These are phyloP conservation scores for Ginglymostoma cirratum DNA, from an alignment of 2,113 vertebrate genomes.

Conservation along the genomic window DNA sequence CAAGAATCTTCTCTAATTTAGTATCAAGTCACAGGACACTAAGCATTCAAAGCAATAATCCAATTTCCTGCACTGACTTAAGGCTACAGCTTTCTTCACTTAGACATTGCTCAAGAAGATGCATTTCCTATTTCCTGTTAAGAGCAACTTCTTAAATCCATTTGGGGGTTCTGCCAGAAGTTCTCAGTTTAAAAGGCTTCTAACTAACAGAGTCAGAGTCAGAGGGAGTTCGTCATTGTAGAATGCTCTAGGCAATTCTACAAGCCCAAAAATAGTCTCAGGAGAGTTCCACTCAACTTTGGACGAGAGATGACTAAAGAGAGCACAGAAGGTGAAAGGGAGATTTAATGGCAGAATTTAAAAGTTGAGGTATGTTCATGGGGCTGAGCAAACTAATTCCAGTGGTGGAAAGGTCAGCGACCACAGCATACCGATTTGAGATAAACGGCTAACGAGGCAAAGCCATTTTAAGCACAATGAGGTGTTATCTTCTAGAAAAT, in stretches of 20 bases:
- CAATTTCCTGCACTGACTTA: neutral
- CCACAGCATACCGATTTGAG: neutral
- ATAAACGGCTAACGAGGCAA: neutral
- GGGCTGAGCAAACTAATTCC: neutral
- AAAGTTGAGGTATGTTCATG: neutral
- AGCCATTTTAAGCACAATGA: neutral
- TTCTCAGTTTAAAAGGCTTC: too few relatives aligned
- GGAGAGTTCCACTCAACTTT: too few relatives aligned
- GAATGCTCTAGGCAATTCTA: neutral
- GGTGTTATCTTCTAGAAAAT: neutral
- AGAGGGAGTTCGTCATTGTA: too few relatives aligned
- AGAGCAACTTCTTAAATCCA: neutral
- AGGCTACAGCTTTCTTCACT: neutral
- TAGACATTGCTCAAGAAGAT: neutral
- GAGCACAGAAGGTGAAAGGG: too few relatives aligned
- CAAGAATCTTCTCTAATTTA: neutral
- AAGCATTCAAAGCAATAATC: neutral
- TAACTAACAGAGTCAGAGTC: too few relatives aligned
- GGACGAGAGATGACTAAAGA: too few relatives aligned
- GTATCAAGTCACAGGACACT: too few relatives aligned
- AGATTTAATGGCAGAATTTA: neutral
- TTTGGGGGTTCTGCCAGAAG: neutral
- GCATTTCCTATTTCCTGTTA: neutral
- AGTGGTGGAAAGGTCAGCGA: neutral
- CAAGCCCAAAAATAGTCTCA: neutral